Percentiles rank a stretch among this genome's conserved stretches.
Evolutionary conservation across 2,113 vertebrate species (phyloP).

Genomic region (Pituophis catenifer): DNA sequence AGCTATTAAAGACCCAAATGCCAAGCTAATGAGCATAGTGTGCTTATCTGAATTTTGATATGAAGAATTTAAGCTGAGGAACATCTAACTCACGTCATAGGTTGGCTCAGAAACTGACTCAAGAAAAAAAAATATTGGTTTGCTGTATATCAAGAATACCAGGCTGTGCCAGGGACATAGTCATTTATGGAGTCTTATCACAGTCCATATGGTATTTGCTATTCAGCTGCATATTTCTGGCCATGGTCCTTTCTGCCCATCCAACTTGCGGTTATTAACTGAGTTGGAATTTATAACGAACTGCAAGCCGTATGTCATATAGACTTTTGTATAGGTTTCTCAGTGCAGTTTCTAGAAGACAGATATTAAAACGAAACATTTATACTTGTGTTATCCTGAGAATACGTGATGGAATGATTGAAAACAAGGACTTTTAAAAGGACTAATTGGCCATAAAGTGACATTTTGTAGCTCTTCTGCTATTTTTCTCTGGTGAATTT

Average conservation of each 20-base stretch:
- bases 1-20: background rate
- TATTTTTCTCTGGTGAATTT: background rate
- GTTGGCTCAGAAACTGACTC: background rate
- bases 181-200: background rate
- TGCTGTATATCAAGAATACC: background rate
- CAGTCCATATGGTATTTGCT: background rate
- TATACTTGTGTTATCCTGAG: background rate
- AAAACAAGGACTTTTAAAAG: background rate
- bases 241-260: background rate
- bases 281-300: background rate
- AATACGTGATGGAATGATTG: background rate
- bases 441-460: background rate
- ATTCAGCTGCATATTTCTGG: background rate
- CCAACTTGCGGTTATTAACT: background rate
- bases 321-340: background rate
- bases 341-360: background rate
- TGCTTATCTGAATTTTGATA: constrained; percentile 14
- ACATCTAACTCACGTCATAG: background rate
- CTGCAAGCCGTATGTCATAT: background rate
- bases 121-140: background rate
- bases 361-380: background rate
- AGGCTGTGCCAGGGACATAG: background rate
- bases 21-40: background rate
- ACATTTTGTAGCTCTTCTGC: background rate
- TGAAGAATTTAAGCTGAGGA: background rate